phyloP scores from a whole-genome alignment of 2,797 vertebrate species.

The Antennarius maculatus region DNA sequence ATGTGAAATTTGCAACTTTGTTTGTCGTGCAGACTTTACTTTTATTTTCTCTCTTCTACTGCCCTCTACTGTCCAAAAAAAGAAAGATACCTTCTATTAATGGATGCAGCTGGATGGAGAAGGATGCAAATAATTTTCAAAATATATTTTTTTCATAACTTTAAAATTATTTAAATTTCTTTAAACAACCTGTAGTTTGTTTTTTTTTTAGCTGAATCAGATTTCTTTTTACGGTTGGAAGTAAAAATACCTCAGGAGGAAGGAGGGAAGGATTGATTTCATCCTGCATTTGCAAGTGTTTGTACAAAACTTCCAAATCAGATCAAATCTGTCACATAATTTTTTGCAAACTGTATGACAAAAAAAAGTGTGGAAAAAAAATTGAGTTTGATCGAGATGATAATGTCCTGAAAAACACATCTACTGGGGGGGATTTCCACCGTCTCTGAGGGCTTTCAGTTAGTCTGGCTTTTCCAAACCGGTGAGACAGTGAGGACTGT shows the following conservation, averaged over 20 bases:
- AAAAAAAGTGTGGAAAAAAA: not conserved
- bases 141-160: not conserved
- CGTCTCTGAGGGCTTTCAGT: slow-evolving; percentile 28
- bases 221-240: not conserved
- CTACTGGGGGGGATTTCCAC: slow-evolving; percentile 52
- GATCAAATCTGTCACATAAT: slow-evolving; percentile 25
- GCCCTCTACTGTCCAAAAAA: slow-evolving; percentile 63
- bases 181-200: not conserved
- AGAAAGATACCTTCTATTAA: not conserved
- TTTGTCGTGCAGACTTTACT: not conserved
- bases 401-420: slow-evolving; percentile 40
- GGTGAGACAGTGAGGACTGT: slow-evolving; percentile 21
- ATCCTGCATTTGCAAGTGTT: slow-evolving; percentile 21
- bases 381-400: not conserved
- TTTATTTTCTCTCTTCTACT: slow-evolving; percentile 44
- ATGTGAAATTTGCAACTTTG: not conserved
- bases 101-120: not conserved
- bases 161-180: not conserved
- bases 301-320: slow-evolving; percentile 1
- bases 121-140: not conserved
- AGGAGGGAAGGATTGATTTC: not conserved
- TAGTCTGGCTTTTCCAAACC: slow-evolving; percentile 52
- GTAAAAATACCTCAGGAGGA: slow-evolving; percentile 5
- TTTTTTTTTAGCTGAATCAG: no score
- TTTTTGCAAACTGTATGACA: slow-evolving; percentile 1